Conservation (phyloP, 2,797 vertebrate species). For the Spondyliosoma cantharus region DNA sequence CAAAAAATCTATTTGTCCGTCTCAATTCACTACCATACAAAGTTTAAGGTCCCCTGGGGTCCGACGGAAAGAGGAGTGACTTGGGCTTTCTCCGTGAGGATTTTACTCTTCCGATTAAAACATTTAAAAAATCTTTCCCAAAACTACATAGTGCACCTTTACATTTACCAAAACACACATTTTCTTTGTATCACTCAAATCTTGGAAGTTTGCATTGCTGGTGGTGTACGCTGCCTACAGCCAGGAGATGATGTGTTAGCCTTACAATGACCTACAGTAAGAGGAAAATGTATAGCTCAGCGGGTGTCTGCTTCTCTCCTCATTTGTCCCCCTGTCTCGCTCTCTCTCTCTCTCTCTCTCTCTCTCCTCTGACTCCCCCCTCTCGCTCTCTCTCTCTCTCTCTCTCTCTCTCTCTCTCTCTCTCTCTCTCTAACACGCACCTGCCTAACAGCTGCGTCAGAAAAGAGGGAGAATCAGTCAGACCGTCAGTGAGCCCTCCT, state of each 20-base stretch:
- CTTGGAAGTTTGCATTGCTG: not conserved
- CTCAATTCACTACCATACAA: too few species aligned
- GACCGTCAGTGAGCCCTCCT: slow-evolving; percentile 16
- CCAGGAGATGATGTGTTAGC: not conserved
- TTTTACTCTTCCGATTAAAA: too few species aligned
- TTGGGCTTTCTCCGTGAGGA: too few species aligned
- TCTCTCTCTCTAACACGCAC: slow-evolving; percentile 7
- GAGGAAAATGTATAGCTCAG: slow-evolving; percentile 53
- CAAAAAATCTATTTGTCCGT: too few species aligned
- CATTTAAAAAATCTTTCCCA: too few species aligned
- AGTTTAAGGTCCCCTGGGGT: too few species aligned
- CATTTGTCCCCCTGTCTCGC: slow-evolving; percentile 11
- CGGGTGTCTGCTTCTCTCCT: slow-evolving; percentile 36
- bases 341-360: not conserved
- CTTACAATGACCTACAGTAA: not conserved
- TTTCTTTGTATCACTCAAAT: not conserved
- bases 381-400: not conserved
- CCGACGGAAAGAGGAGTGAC: too few species aligned
- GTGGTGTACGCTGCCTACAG: not conserved
- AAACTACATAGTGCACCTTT: too few species aligned
- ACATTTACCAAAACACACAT: not conserved
- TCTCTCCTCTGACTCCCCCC: not conserved
- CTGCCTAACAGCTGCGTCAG: slow-evolving; percentile 52
- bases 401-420: not conserved
- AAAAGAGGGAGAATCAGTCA: slow-evolving; percentile 4